These are phyloP conservation scores for Thamnaconus septentrionalis DNA, from an alignment of 2,113 vertebrate genomes.

Conservation along the genomic window DNA sequence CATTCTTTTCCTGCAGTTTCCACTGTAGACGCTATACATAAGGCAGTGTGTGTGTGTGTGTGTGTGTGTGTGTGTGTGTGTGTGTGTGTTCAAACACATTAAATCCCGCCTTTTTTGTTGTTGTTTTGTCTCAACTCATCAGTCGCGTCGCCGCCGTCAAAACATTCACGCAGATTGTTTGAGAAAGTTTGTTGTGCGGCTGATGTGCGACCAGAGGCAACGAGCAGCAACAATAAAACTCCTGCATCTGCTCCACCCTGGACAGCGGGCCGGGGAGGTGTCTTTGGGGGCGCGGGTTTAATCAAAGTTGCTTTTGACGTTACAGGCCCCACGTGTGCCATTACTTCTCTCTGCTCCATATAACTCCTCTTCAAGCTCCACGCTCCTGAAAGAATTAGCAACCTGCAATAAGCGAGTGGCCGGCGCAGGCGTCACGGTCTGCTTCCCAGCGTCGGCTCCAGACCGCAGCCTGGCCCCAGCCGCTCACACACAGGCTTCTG, in stretches of 20 bases:
- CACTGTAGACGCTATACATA: too few relatives aligned
- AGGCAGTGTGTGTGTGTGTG: too few relatives aligned
- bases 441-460: constrained; percentile 30
- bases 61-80: too few relatives aligned
- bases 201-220: too few relatives aligned
- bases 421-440: constrained; percentile 31
- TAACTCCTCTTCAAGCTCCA: constrained; percentile 46
- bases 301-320: constrained; percentile 41
- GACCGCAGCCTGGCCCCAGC: constrained; percentile 12
- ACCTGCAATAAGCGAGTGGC: constrained; percentile 43
- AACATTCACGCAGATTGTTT: too few relatives aligned
- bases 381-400: constrained; percentile 51
- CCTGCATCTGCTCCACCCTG: constrained; percentile 7
- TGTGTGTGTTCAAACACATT: too few relatives aligned
- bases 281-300: too few relatives aligned
- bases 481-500: constrained; percentile 36
- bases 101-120: too few relatives aligned
- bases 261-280: not conserved
- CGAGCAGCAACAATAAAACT: not conserved
- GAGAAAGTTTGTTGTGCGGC: too few relatives aligned
- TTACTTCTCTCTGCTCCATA: constrained; percentile 27
- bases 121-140: too few relatives aligned
- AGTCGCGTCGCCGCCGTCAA: too few relatives aligned
- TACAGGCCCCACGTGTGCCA: constrained; percentile 19
- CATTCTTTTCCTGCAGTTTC: too few relatives aligned